Evolutionary conservation across 1,140 invertebrate species (phyloP).

Genomic region (Brachionus rotundiformis): DNA sequence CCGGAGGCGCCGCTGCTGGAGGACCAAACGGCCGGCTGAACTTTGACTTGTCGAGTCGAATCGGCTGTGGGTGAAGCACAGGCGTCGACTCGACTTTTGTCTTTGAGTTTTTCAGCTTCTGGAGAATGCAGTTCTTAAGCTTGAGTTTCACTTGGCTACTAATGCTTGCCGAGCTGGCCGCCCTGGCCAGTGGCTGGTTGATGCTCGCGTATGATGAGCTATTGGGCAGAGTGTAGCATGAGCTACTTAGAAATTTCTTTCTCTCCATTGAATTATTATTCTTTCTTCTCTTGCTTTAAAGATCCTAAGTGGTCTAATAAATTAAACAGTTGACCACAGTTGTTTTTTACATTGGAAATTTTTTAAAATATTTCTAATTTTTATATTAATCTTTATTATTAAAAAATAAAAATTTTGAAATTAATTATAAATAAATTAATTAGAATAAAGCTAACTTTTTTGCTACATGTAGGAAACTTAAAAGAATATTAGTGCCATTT

Average conservation of each 20-base stretch:
- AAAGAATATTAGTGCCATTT: no score
- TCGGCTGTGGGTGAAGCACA: neutral
- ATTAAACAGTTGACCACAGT: neutral
- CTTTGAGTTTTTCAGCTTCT: neutral
- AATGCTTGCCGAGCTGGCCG: neutral
- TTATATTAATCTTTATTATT: no score
- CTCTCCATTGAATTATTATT: no score
- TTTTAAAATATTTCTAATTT: no score
- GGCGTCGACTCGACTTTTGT: neutral
- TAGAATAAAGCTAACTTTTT: no score
- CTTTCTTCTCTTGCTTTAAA: no score
- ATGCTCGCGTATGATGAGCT: neutral
- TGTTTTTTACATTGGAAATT: no score
- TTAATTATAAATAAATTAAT: no score
- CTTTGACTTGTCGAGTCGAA: neutral
- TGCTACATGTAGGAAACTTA: no score
- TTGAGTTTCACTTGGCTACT: constrained; percentile 31
- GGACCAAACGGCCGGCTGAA: neutral
- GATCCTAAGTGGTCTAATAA: no score
- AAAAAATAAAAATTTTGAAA: no score
- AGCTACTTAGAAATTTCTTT: neutral
- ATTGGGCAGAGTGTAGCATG: constrained; percentile 14
- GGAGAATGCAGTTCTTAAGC: constrained; percentile 42
- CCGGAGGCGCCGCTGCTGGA: neutral
- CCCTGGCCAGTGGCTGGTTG: neutral